Base-by-base conservation (phyloP, 2,888 invertebrate genomes). In the Nomada ruficornis region DNA sequence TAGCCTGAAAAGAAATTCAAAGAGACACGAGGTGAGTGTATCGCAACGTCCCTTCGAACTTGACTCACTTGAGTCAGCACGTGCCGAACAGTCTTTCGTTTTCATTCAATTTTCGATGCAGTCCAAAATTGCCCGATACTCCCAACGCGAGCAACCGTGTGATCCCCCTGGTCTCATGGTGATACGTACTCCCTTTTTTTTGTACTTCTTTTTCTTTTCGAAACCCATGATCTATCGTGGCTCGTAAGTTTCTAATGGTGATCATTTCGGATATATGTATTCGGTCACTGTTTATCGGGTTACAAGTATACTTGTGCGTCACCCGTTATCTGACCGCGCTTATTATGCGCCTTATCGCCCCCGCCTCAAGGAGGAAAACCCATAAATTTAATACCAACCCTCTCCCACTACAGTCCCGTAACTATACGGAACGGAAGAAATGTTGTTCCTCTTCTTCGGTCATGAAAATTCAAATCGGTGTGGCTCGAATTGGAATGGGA, bases 341-440 rank as follows among this genome's bases (percentile, higher is more conserved):
- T 90, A 89, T 90, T 90, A 90, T 88, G 77, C 86, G 74, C 83
- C 87, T 90, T 91, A 91, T 91, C 91, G 85, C 87, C 83, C 80
- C 54, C 81, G 82, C 79, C 85, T 83, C 86, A 79, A 79, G 20
- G 26, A 84, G 84, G 82, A 88, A 90, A 85, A 89, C 87, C 79
- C 89, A 91, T 91, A 90, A 91, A 90, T 91, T 91, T 86, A 88
- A 89, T 88, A 88, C 85, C 75, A 84, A 64, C 76, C 63, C 77
- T 47, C 47, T 15, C 15, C 47, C 47, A 47, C 13, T 15, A 15
- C 15, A 47, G 47, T 47, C 47, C 78, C 42, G 13, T 18, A 7
- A 5, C 55, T 69, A 23, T 5, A 7, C 15, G 50, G 60, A 29
- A 29, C n/a, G 44, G 42, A 59, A 11, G 20, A 36, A 2, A 29